Base-by-base conservation (phyloP, 2,113 vertebrate genomes). In the Monarcha castaneiventris region DNA sequence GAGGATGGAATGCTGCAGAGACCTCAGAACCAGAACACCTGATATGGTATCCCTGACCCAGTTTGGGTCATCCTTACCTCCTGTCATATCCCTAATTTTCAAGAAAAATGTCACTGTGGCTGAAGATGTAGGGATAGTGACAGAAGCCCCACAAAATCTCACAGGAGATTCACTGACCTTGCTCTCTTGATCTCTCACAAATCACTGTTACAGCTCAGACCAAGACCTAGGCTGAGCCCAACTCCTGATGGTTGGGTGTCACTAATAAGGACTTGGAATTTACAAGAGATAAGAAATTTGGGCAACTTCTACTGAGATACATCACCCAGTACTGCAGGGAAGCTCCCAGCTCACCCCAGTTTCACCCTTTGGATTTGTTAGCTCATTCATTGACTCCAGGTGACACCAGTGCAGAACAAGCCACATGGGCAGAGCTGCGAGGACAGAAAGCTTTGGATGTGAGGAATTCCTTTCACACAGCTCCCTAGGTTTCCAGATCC, bases 401-500 rank as follows among this genome's bases (percentile, higher is more conserved):
- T 55, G 43, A 84, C 66, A 41, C 19, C 74, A 69, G 18, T 6
- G 9, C 23, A 39, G 8, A 48, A 33, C 12, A 49, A 78, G 29
- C 20, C 35, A 26, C 20, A 37, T 6, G 18, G 58, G 49, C 67
- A 84, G 56, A 89, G 41, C 32, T 1, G 1, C 4, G 15, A 14
- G 2, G 0, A 25, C 0, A 0, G 51, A 58, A 68, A 69, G n/a
- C 13, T 48, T 76, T n/a, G 58, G 32, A 21, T 25, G 7, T 1
- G n/a, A 86, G 16, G 41, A 92, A 81, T 89, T 90, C 64, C 33
- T 88, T 29, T 56, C 22, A 44, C 33, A 51, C 15, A 44, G 58
- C 44, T 71, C 61, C 2, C 0, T 5, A 3, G 1, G 4, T 23
- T 51, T 91, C 55, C 79, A 76, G 78, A 44, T 69, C n/a, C 59